Conservation (phyloP, 2,113 vertebrate genomes). For the Turnix velox region DNA sequence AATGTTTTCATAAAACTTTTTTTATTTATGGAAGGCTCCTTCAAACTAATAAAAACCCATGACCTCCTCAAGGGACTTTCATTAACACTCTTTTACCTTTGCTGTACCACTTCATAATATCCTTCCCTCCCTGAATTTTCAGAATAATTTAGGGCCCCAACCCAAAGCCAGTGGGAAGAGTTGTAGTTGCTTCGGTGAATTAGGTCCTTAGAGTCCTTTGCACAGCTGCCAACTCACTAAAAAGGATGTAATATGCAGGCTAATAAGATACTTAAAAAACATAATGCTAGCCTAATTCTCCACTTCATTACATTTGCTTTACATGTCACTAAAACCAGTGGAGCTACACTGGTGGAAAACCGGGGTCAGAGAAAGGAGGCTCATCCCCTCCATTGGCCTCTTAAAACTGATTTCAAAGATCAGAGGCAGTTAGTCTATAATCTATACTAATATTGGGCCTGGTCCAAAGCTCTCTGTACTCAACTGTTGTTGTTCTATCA, state of each 20-base stretch:
- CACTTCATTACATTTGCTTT: constrained; percentile 1
- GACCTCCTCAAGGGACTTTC: neutral
- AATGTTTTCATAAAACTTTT: neutral
- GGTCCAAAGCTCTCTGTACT: constrained; percentile 13
- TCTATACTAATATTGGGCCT: neutral
- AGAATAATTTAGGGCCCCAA: neutral
- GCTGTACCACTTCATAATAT: neutral
- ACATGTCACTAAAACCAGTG: neutral
- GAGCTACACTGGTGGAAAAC: neutral
- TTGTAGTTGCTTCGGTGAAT: neutral
- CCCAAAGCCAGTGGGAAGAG: constrained; percentile 14
- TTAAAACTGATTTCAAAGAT: constrained; percentile 15
- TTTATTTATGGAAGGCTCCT: neutral
- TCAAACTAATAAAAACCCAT: neutral
- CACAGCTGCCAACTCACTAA: constrained; percentile 34
- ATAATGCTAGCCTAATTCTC: neutral
- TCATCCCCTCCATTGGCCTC: neutral
- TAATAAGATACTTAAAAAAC: constrained; percentile 47
- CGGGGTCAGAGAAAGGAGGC: neutral
- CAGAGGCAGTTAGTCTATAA: neutral
- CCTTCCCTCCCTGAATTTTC: neutral
- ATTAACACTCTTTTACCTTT: constrained; percentile 7
- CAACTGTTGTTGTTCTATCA: constrained; percentile 32
- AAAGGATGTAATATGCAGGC: constrained; percentile 12
- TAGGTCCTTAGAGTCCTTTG: neutral